These are phyloP conservation scores for Lepidocyrtoides sp. DNA, from an alignment of 2,888 invertebrate species.

Conservation along the genomic window DNA sequence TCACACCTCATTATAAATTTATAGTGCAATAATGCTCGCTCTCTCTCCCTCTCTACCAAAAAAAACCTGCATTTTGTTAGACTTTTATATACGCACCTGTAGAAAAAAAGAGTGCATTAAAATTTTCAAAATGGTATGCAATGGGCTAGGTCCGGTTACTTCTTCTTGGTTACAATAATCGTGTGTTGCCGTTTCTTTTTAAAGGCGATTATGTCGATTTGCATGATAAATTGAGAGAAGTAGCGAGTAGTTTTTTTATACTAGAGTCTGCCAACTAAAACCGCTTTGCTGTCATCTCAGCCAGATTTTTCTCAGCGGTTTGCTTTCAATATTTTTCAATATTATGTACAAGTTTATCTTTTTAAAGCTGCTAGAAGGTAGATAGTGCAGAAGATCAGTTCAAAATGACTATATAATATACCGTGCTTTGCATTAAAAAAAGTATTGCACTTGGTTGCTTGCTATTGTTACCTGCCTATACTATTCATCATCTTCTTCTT, in stretches of 20 bases:
- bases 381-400: background rate
- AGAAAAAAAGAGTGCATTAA: too few species aligned
- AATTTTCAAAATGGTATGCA: background rate
- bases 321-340: background rate
- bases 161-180: background rate
- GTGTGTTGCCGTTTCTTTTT: background rate
- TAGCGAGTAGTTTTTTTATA: background rate
- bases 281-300: background rate
- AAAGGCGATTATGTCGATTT: slow-evolving; percentile 20
- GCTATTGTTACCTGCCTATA: too few species aligned
- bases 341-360: background rate
- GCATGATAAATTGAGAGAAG: background rate
- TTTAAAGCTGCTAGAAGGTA: too few species aligned
- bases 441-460: background rate
- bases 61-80: too few species aligned
- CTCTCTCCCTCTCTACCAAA: background rate
- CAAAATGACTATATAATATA: background rate
- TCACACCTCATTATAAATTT: slow-evolving; percentile 65
- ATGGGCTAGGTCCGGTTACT: background rate
- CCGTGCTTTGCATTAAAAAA: background rate
- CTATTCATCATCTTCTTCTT: background rate
- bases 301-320: background rate
- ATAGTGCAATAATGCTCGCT: too few species aligned
- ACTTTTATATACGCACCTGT: background rate
- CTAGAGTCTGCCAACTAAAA: slow-evolving; percentile 9